These are phyloP conservation scores for Ciconia maguari DNA, from an alignment of 2,113 vertebrate genomes.

Conservation along the genomic window DNA sequence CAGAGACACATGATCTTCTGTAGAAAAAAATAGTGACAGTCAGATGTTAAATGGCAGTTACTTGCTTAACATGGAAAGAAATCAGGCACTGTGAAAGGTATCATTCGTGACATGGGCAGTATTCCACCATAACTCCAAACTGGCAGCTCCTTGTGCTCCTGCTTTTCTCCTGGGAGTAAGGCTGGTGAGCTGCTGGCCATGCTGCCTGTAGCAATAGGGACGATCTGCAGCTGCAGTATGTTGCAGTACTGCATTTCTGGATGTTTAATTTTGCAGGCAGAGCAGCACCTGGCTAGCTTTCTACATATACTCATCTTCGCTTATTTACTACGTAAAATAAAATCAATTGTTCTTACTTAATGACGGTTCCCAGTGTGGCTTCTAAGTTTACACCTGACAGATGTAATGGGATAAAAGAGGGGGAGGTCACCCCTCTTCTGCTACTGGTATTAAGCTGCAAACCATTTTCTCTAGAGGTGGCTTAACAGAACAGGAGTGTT, in stretches of 20 bases:
- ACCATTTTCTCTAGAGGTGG: background rate
- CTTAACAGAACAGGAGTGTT: background rate
- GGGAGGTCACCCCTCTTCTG: background rate
- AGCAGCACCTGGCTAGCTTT: background rate
- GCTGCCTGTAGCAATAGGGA: rapidly evolving
- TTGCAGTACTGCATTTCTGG: background rate
- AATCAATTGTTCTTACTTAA: background rate
- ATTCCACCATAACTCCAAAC: background rate
- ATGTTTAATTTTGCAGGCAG: background rate
- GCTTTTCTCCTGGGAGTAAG: background rate
- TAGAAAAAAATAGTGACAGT: background rate
- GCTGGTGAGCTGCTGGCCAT: background rate
- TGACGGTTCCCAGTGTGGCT: background rate
- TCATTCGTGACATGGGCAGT: background rate
- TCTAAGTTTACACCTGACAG: background rate
- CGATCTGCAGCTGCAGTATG: background rate
- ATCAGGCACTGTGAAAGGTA: background rate
- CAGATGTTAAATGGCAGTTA: background rate
- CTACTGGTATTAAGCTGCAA: background rate
- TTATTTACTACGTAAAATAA: background rate
- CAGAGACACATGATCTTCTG: background rate
- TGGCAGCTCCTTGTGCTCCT: background rate
- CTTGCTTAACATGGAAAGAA: background rate
- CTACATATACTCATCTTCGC: background rate
- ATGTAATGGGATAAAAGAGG: background rate